A percentile compares a stretch with the other conserved stretches of the same genome.
phyloP scores from a whole-genome alignment of 2,113 vertebrate species.

The Dascyllus trimaculatus region DNA sequence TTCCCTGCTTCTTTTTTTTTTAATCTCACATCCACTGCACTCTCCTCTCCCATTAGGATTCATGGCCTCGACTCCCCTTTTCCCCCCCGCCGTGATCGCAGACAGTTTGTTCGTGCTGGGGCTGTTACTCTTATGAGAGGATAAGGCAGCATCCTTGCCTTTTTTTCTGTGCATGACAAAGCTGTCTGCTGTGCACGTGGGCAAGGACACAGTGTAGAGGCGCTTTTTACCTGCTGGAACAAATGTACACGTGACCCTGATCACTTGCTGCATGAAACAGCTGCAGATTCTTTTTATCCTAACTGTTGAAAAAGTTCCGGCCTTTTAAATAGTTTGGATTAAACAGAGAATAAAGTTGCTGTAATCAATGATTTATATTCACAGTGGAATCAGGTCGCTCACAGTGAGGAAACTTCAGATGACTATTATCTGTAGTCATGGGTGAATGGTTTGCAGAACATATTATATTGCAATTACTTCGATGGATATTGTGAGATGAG shows the following conservation, averaged over 20 bases:
- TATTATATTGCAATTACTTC: too few species aligned
- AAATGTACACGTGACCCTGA: not conserved
- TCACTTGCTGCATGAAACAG: not conserved
- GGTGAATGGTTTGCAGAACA: too few species aligned
- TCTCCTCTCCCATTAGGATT: slow-evolving; percentile 12
- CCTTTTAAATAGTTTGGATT: not conserved
- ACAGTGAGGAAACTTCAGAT: too few species aligned
- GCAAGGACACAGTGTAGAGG: slow-evolving; percentile 35
- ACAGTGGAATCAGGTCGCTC: not conserved
- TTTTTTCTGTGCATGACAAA: slow-evolving; percentile 11
- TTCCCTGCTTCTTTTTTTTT: not conserved
- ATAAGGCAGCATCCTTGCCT: slow-evolving; percentile 4
- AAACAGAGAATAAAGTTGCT: not conserved
- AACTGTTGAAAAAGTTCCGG: not conserved
- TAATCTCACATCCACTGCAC: not conserved
- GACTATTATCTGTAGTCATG: too few species aligned
- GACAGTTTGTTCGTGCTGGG: slow-evolving; percentile 28
- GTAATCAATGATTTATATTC: not conserved
- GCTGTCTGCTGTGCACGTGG: not conserved
- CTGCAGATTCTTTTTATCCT: not conserved
- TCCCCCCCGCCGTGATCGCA: slow-evolving; percentile 16
- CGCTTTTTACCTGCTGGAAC: not conserved
- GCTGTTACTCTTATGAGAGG: slow-evolving; percentile 10
- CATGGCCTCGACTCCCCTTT: not conserved
- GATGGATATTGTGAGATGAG: too few species aligned